Evolutionary conservation across 1,140 invertebrate species (phyloP).

Genomic region (Teleogryllus occipitalis): DNA sequence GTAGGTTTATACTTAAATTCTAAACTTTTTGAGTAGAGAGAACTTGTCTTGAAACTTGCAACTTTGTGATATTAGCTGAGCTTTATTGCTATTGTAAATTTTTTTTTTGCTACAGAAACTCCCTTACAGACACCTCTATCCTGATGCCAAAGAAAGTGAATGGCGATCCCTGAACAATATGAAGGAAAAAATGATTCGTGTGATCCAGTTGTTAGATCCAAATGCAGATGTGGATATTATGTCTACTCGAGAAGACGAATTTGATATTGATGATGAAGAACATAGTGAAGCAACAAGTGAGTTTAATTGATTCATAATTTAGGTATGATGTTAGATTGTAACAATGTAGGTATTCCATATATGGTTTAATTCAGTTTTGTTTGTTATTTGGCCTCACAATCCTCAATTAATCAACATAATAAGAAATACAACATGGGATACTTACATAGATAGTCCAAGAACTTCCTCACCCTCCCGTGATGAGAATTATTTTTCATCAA

Average conservation of each 20-base stretch:
- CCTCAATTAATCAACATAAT: too few relatives aligned
- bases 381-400: too few relatives aligned
- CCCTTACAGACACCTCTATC: slow-evolving; percentile 50
- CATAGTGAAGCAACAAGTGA: slow-evolving; percentile 30
- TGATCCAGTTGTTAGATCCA: slow-evolving; percentile 44
- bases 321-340: too few relatives aligned
- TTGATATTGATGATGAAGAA: slow-evolving; percentile 41
- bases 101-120: slow-evolving; percentile 34
- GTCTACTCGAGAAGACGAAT: slow-evolving; percentile 32
- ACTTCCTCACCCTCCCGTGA: too few relatives aligned
- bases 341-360: too few relatives aligned
- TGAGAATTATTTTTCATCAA: too few relatives aligned
- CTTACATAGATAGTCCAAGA: too few relatives aligned
- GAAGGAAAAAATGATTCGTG: slow-evolving; percentile 44
- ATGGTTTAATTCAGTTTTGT: too few relatives aligned
- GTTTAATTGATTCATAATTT: neutral
- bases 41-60: neutral
- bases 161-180: slow-evolving; percentile 42
- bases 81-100: slow-evolving; percentile 12
- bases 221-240: slow-evolving; percentile 39
- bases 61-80: neutral
- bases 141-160: slow-evolving; percentile 43
- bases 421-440: too few relatives aligned
- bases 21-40: neutral
- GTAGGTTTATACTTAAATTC: slow-evolving; percentile 27